Base-by-base conservation (phyloP, 2,797 vertebrate genomes). In the Eulemur mongoz region DNA sequence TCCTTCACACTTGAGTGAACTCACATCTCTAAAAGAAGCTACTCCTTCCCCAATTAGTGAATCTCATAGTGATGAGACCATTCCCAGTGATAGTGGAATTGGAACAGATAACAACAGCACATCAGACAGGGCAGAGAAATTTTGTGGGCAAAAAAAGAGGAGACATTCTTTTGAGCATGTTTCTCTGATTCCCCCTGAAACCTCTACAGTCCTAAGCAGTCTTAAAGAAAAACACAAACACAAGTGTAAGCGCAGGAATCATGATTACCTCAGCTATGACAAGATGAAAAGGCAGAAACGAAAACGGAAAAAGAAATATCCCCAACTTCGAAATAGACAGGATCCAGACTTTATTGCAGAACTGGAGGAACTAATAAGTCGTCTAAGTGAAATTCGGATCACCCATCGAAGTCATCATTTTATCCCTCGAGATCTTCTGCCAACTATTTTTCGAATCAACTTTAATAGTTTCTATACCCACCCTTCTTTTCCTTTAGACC, bases 401-500 rank as follows among this genome's bases (percentile, higher is more conserved):
- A 99, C 99, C 1, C 99, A 99, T 86, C 98, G 99, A 12, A 99
- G 99, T 89, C 99, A 99, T 98, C 99, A 99, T 97, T 99, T 99
- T 97, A 98, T 99, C 87, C 99, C 99, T 79, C 99, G 99, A 95
- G 99, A 99, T 69, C 98, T 99, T 65, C 99, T 99, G 94, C 99
- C 99, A 48, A 99, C 99, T 89, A 99, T 99, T 97, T 99, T 99
- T 97, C 98, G 99, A 86, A 99, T 99, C 97, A 99, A 99, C 88
- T 99, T 99, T 97, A 99, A 99, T 54, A 99, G 99, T 95, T 99
- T 99, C 98, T 99, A 99, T 98, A 99, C 99, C 0, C 99, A 99
- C 91, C 99, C 99, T 1, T 99, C 99, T 91, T 99, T 99, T 96
- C 99, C 99, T 13, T 99, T 99, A 97, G 99, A 99, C 96, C 99